Conservation (phyloP, 64 coral and sea anemone genomes). For the Montipora capricornis region DNA sequence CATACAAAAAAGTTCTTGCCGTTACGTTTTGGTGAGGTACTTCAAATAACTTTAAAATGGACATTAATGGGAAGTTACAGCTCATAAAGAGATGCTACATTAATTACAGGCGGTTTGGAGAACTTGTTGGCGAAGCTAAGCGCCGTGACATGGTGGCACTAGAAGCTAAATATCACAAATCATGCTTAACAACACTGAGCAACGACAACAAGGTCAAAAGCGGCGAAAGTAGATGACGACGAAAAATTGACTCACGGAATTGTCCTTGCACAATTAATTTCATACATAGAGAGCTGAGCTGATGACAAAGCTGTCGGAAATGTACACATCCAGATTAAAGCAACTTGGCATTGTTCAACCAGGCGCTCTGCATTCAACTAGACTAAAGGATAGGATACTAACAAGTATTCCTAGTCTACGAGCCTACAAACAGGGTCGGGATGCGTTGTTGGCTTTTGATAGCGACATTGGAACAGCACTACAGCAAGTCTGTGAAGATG, state of each 20-base stretch:
- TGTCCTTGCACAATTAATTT: conserved; percentile 67
- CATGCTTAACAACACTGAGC: conserved; percentile 50
- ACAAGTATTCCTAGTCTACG: neutral
- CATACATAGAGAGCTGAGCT: conserved; percentile 55
- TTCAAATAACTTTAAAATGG: too few species aligned
- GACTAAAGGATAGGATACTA: conserved; percentile 55
- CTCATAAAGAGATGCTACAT: too few species aligned
- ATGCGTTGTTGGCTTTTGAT: too few species aligned
- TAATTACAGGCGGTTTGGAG: too few species aligned
- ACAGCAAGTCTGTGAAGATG: conserved; percentile 26
- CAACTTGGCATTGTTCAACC: conserved; percentile 30
- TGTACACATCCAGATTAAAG: conserved; percentile 35
- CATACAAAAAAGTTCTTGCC: too few species aligned
- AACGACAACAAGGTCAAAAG: conserved; percentile 12
- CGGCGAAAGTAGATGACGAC: conserved; percentile 14
- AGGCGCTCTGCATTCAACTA: conserved; percentile 61
- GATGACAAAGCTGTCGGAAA: conserved; percentile 38
- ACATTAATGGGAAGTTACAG: too few species aligned
- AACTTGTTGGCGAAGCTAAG: conserved; percentile 74
- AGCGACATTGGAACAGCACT: conserved; percentile 52
- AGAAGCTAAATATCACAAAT: conserved; percentile 72
- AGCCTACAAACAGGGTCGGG: too few species aligned
- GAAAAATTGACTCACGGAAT: conserved; percentile 49
- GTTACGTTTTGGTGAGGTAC: too few species aligned
- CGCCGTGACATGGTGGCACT: conserved; percentile 68